Evolutionary conservation across 1,140 invertebrate genomes (phyloP).

Genomic region (Cydia fagiglandana): DNA sequence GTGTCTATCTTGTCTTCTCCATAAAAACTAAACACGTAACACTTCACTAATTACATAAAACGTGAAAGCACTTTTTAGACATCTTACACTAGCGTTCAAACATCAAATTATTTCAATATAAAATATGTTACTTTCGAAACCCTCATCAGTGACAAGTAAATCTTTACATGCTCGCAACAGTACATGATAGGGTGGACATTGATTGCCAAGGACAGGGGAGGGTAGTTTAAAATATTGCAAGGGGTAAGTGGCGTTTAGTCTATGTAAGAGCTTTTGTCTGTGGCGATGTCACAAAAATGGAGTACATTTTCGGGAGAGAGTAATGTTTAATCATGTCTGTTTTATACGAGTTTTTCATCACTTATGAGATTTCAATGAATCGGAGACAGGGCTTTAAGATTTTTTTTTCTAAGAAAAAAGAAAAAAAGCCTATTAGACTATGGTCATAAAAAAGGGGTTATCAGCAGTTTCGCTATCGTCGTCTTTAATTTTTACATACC

Average conservation of each 20-base stretch:
- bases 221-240: constrained; percentile 71
- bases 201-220: constrained; percentile 58
- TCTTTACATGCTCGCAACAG: constrained; percentile 42
- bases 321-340: neutral
- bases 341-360: neutral
- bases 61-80: no score
- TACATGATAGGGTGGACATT: constrained; percentile 70
- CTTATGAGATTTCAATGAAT: no score
- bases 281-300: neutral
- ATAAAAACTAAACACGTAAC: no score
- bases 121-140: neutral
- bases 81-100: no score
- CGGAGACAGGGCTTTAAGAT: no score
- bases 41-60: no score
- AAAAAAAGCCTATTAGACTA: no score
- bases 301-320: neutral
- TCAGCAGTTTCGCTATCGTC: no score
- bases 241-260: constrained; percentile 59
- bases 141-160: neutral
- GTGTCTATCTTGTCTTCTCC: no score
- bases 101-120: neutral
- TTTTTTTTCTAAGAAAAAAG: no score
- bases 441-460: no score
- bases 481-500: no score
- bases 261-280: constrained; percentile 39